A percentile compares a stretch with the other conserved stretches of the same genome.
These are phyloP conservation scores for Pilophorus perplexus DNA, from an alignment of 2,888 invertebrate genomes.

Conservation along the genomic window DNA sequence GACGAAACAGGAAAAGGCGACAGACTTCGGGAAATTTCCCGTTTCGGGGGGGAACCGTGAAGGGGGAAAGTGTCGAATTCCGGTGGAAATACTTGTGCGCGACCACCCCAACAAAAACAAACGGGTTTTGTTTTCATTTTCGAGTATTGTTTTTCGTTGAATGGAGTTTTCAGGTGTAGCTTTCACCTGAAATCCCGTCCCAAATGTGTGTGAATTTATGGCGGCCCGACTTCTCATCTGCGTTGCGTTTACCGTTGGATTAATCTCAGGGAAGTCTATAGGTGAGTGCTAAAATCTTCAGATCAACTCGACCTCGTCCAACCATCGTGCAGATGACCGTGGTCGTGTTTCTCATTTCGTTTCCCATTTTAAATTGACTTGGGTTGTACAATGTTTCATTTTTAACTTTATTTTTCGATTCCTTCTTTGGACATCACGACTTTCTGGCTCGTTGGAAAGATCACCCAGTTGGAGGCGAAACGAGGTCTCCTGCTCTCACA, in stretches of 20 bases:
- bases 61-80: not conserved
- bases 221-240: constrained; percentile 73
- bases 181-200: constrained; percentile 54
- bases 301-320: too few species aligned
- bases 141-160: constrained; percentile 12
- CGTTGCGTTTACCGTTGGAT: constrained; percentile 61
- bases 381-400: too few species aligned
- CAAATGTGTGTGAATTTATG: constrained; percentile 74
- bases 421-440: too few species aligned
- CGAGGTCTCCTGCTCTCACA: too few species aligned
- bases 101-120: constrained; percentile 1
- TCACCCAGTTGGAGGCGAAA: too few species aligned
- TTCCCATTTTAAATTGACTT: not conserved
- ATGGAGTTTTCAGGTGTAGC: constrained; percentile 50
- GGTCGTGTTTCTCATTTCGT: constrained; percentile 3
- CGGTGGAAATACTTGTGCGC: not conserved
- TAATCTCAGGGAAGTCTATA: constrained; percentile 49
- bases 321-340: constrained; percentile 25
- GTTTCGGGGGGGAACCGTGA: not conserved
- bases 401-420: too few species aligned
- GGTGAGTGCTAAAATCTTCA: too few species aligned
- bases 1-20: not conserved
- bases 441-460: too few species aligned
- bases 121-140: not conserved
- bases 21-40: not conserved